A percentile compares a stretch with the other conserved stretches of the same genome.
phyloP scores from a whole-genome alignment of 2,113 vertebrate species.

The Dermatemys mawii region DNA sequence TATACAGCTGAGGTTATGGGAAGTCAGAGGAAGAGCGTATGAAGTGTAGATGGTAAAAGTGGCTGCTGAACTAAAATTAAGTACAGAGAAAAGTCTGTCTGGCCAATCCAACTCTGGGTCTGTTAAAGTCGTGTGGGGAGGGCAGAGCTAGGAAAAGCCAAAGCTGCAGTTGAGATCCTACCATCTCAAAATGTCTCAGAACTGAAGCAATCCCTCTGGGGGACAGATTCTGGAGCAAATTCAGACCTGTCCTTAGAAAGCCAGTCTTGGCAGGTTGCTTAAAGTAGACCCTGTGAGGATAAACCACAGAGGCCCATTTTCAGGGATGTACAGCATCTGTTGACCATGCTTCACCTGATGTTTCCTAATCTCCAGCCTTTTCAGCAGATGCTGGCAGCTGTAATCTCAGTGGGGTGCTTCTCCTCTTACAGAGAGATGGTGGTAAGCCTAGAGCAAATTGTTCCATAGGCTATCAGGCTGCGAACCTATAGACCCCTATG shows the following conservation, averaged over 20 bases:
- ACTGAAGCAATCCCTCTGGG: background rate
- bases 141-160: background rate
- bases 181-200: slow-evolving; percentile 1
- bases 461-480: background rate
- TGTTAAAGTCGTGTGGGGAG: background rate
- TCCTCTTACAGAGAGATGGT: background rate
- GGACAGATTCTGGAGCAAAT: slow-evolving; percentile 13
- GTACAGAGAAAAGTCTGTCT: background rate
- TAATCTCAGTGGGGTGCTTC: background rate
- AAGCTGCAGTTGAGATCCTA: background rate
- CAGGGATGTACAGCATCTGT: slow-evolving; percentile 13
- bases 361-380: background rate
- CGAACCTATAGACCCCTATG: background rate
- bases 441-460: background rate
- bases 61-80: background rate
- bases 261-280: slow-evolving; percentile 1
- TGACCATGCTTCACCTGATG: background rate
- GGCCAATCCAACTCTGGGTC: background rate
- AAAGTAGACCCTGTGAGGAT: background rate
- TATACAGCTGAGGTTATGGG: background rate
- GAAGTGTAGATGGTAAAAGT: background rate
- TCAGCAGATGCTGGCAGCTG: background rate
- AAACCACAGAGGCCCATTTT: background rate
- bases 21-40: background rate
- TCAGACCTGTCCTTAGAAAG: slow-evolving; percentile 13